These are phyloP conservation scores for Sturnus vulgaris DNA, from an alignment of 2,113 vertebrate species.

Conservation along the genomic window DNA sequence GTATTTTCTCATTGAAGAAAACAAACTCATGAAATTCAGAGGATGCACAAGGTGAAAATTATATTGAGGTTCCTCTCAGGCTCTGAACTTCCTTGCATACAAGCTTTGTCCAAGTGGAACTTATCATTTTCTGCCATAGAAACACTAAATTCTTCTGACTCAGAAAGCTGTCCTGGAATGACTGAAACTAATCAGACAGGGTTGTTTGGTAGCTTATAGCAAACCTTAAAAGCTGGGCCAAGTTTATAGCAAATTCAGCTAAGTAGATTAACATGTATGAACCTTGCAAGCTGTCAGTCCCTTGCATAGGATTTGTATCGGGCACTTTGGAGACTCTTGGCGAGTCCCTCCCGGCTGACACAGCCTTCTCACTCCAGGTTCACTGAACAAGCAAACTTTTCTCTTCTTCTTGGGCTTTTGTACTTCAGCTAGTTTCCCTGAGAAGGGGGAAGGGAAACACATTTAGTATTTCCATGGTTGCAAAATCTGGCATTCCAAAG, in stretches of 20 bases:
- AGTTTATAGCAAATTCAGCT: neutral
- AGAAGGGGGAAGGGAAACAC: neutral
- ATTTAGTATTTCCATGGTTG: neutral
- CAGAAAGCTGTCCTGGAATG: neutral
- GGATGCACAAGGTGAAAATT: neutral
- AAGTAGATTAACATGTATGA: neutral
- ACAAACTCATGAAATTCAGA: neutral
- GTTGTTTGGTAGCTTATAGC: neutral
- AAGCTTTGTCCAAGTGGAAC: neutral
- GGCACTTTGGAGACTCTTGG: neutral
- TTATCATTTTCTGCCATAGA: neutral
- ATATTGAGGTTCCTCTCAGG: neutral
- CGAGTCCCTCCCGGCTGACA: accelerated
- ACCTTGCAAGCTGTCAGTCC: neutral
- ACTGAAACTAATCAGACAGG: neutral
- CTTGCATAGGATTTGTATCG: neutral
- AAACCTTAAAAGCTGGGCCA: neutral
- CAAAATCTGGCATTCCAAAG: neutral
- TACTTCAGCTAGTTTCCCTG: neutral
- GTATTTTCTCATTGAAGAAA: neutral
- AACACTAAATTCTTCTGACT: neutral
- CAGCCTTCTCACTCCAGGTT: neutral
- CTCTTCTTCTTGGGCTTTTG: neutral
- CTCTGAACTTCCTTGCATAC: neutral
- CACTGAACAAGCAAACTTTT: neutral